These are phyloP conservation scores for Ceyx melanurus DNA, from an alignment of 2,113 vertebrate genomes.

Conservation along the genomic window DNA sequence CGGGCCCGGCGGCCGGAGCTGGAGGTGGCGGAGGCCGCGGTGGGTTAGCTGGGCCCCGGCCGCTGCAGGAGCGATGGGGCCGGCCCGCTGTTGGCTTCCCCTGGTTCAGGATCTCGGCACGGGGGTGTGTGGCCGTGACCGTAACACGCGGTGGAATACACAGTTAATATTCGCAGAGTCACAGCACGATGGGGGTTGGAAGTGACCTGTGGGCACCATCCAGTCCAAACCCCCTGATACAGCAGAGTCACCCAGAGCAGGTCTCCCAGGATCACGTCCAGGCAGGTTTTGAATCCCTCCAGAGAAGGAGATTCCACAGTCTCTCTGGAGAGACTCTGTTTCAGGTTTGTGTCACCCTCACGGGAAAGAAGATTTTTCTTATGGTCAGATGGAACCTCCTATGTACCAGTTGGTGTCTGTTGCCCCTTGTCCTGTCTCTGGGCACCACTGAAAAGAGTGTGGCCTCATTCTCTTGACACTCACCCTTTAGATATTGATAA, in stretches of 20 bases:
- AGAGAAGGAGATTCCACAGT: background rate
- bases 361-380: background rate
- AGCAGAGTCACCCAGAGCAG: background rate
- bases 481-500: background rate
- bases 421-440: background rate
- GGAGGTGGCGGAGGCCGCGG: background rate
- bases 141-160: background rate
- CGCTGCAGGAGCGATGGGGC: background rate
- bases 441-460: background rate
- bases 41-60: background rate
- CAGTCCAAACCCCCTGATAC: background rate
- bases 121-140: background rate
- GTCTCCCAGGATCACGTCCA: background rate
- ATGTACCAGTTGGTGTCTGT: background rate
- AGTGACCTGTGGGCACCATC: background rate
- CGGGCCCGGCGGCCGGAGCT: no score
- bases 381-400: background rate
- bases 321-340: background rate
- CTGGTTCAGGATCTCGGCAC: rapidly evolving
- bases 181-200: background rate
- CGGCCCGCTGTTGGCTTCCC: rapidly evolving
- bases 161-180: rapidly evolving
- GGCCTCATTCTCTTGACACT: background rate
- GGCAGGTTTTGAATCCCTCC: background rate
- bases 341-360: background rate